Conservation (phyloP, 2,797 vertebrate species). For the Anniella stebbinsi region DNA sequence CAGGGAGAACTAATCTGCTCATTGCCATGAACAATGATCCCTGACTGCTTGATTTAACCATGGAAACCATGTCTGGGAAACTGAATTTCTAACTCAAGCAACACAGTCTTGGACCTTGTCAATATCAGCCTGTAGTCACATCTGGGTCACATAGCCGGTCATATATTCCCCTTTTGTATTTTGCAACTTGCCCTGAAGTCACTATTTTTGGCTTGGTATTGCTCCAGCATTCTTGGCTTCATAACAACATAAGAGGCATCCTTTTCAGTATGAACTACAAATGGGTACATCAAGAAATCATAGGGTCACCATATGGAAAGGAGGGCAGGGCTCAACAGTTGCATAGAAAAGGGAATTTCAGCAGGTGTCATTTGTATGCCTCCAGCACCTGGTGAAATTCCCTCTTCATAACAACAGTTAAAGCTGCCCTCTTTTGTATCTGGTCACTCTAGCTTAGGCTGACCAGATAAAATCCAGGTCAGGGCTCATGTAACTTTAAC, state of each 20-base stretch:
- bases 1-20: slow-evolving; percentile 30
- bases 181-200: slow-evolving; percentile 45
- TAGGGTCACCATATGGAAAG: too few species aligned
- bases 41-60: slow-evolving; percentile 35
- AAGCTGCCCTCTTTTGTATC: too few species aligned
- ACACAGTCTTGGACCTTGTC: slow-evolving; percentile 40
- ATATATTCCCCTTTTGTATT: slow-evolving; percentile 39
- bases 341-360: too few species aligned
- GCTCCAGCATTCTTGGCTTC: neutral
- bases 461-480: too few species aligned
- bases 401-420: too few species aligned
- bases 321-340: too few species aligned
- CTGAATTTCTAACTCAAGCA: slow-evolving; percentile 23
- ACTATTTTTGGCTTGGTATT: slow-evolving; percentile 39
- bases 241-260: neutral
- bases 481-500: too few species aligned
- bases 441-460: too few species aligned
- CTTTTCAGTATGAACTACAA: neutral
- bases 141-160: slow-evolving; percentile 40
- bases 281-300: neutral
- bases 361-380: too few species aligned
- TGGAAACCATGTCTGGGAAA: slow-evolving; percentile 39
- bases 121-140: slow-evolving; percentile 48
- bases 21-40: slow-evolving; percentile 28
- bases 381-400: too few species aligned